A percentile compares a stretch with the other conserved stretches of the same genome.
These are phyloP conservation scores for Bombus soroeensis DNA, from an alignment of 1,140 invertebrate species.

Conservation along the genomic window DNA sequence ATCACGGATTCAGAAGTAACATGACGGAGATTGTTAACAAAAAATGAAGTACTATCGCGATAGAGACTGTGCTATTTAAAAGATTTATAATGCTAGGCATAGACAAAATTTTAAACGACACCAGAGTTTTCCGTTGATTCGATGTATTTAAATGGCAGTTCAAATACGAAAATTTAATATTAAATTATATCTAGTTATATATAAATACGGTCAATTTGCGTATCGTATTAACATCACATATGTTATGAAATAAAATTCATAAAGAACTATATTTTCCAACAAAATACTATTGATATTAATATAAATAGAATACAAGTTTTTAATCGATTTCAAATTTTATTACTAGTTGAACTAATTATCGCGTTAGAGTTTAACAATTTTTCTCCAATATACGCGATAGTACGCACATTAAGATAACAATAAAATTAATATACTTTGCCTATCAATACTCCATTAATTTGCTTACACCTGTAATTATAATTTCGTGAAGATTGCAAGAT, in stretches of 20 bases:
- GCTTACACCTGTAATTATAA: slow-evolving; percentile 5
- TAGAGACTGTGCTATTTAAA: slow-evolving; percentile 6
- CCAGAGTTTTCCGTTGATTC: background rate
- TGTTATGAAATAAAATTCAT: slow-evolving; percentile 15
- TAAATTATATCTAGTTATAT: slow-evolving; percentile 21
- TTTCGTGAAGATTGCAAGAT: slow-evolving; percentile 1
- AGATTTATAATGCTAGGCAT: slow-evolving; percentile 2
- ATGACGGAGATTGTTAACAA: slow-evolving; percentile 3
- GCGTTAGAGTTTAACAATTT: background rate
- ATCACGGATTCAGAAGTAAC: slow-evolving; percentile 5
- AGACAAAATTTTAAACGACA: background rate
- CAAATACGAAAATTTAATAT: slow-evolving; percentile 1
- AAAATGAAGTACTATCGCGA: slow-evolving; percentile 16
- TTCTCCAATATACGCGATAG: background rate
- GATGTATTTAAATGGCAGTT: background rate
- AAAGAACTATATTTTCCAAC: slow-evolving; percentile 26
- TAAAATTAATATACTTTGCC: slow-evolving; percentile 27
- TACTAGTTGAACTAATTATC: slow-evolving; percentile 19
- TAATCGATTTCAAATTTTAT: slow-evolving; percentile 34
- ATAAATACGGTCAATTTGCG: background rate
- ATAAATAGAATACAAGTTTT: slow-evolving; percentile 16
- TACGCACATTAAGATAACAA: slow-evolving; percentile 14
- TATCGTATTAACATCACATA: slow-evolving; percentile 12
- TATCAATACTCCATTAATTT: slow-evolving; percentile 1
- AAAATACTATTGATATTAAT: slow-evolving; percentile 10